Percentiles rank a stretch among this genome's conserved stretches.
These are phyloP conservation scores for Eriosoma lanigerum DNA, from an alignment of 1,140 invertebrate genomes.

Conservation along the genomic window DNA sequence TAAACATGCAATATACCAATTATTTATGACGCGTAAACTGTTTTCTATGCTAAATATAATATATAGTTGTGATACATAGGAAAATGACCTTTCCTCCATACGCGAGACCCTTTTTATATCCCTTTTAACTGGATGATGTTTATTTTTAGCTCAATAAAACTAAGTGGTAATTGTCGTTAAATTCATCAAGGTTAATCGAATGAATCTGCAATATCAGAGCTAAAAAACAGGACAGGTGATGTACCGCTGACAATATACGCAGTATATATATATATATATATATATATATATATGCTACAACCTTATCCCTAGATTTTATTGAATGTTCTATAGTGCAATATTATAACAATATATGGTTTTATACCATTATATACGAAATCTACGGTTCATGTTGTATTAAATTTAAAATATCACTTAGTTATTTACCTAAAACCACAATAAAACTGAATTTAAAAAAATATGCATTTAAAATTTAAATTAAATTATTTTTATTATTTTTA, in stretches of 20 bases:
- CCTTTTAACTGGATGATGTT: constrained; percentile 26
- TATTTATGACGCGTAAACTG: constrained; percentile 33
- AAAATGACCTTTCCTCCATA: constrained; percentile 42
- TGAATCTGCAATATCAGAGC: constrained; percentile 46
- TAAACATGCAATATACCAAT: constrained; percentile 28
- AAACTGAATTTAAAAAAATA: too few relatives aligned
- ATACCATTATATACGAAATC: too few relatives aligned
- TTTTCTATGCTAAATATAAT: constrained; percentile 12
- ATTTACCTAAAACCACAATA: too few relatives aligned
- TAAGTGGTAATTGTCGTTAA: constrained; percentile 45
- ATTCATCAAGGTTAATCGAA: constrained; percentile 50
- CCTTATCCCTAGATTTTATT: too few relatives aligned
- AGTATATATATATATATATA: too few relatives aligned
- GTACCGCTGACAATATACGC: not conserved
- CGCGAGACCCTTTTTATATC: constrained; percentile 33
- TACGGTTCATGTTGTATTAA: too few relatives aligned
- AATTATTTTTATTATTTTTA: too few relatives aligned
- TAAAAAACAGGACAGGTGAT: constrained; percentile 44
- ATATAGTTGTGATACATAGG: not conserved
- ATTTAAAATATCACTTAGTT: too few relatives aligned
- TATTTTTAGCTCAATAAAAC: constrained; percentile 46
- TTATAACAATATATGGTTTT: too few relatives aligned
- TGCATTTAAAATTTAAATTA: too few relatives aligned
- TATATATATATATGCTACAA: too few relatives aligned
- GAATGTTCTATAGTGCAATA: too few relatives aligned